Base-by-base conservation (phyloP, 2,797 vertebrate species). In the Otolemur crassicaudatus region DNA sequence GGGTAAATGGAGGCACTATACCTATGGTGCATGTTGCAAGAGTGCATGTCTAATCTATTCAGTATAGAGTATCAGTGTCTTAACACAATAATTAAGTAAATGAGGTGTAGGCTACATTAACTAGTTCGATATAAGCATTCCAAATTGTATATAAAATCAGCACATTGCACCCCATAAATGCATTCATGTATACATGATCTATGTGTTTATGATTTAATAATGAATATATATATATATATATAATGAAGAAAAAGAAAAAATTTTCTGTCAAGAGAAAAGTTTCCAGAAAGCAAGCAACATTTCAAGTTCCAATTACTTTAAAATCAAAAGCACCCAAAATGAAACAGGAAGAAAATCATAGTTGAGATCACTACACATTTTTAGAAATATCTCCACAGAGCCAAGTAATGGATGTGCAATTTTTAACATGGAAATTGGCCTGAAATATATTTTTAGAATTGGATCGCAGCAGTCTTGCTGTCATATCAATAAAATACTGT, bases 261-360 rank as follows among this genome's bases (percentile, higher is more conserved):
- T 27, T 20, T 31, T 90, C 56, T 91, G 58, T 81, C 1, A 61
- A 73, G 19, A 63, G 53, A 67, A 77, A 34, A 40, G 31, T 81
- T 95, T 85, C n/a, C 31, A 60, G 53, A 9, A 90, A 76, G 29
- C 31, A 73, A 87, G 79, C n/a, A 86, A 58, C 43, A 60, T 87
- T 91, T 94, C 10, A 3, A 87, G 5, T 77, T 86, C 60, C 67
- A 88, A 3, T 83, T 91, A 60, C 40, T 81, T 90, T 87, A 67
- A 92, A 95, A 94, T 86, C 63, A 81, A 94, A 96, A 91, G 40
- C 23, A 86, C 25, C 61, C 73, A 49, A 46, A 72, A 75, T 72
- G 40, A 91, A 92, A 80, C 8, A 69, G 49, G 94, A 80, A 94
- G 73, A 94, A 95, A 92, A 92, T 84, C 65, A 61, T 20, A 92